Conservation (phyloP, 2,888 invertebrate species). For the Ashinkailepas kermadecensis region DNA sequence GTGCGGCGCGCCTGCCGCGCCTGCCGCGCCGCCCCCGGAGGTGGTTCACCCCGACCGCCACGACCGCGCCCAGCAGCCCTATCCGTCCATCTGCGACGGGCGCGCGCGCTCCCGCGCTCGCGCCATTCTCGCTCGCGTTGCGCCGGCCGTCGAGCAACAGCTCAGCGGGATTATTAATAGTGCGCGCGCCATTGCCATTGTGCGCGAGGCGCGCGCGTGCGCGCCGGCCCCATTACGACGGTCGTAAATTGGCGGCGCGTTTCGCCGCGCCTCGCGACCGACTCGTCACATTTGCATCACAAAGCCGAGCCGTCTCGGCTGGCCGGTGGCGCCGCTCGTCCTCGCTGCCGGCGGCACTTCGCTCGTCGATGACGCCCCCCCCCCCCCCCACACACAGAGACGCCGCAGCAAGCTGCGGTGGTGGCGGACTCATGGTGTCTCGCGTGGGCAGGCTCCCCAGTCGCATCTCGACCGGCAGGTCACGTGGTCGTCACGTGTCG, state of each 20-base stretch:
- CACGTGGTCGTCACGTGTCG: too few relatives aligned
- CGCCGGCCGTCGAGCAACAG: background rate
- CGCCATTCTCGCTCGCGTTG: background rate
- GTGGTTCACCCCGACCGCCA: background rate
- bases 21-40: too few relatives aligned
- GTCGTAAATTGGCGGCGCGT: slow-evolving; percentile 26
- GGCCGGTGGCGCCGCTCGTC: background rate
- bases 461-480: too few relatives aligned
- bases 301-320: background rate
- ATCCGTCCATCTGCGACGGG: background rate
- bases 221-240: slow-evolving; percentile 30
- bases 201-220: slow-evolving; percentile 29
- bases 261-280: background rate
- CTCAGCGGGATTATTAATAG: background rate
- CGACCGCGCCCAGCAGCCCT: background rate
- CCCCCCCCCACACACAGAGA: too few relatives aligned
- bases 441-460: too few relatives aligned
- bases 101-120: too few relatives aligned
- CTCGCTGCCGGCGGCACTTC: too few relatives aligned
- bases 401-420: too few relatives aligned
- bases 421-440: too few relatives aligned
- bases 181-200: slow-evolving; percentile 30
- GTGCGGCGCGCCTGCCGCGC: too few relatives aligned
- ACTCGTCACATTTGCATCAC: background rate
- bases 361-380: too few relatives aligned